Conservation (phyloP, 2,888 invertebrate species). For the Lasius fuliginosus region DNA sequence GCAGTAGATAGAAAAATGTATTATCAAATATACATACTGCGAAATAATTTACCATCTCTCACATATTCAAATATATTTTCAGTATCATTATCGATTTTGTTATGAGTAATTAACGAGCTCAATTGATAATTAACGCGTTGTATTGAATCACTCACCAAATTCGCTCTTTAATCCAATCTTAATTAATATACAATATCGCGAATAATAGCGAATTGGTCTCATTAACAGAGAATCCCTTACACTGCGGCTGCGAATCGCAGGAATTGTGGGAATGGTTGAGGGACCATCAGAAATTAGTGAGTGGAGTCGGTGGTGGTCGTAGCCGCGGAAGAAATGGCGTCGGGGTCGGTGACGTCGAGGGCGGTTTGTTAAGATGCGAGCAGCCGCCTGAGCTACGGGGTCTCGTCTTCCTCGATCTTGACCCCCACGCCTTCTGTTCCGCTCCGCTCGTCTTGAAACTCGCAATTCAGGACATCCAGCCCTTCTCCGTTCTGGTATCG, state of each 20-base stretch:
- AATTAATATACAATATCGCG: neutral
- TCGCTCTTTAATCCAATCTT: neutral
- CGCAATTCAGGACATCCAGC: slow-evolving; percentile 96
- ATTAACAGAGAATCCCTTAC: slow-evolving; percentile 93
- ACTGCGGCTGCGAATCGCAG: slow-evolving; percentile 96
- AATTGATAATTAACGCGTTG: neutral
- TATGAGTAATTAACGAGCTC: neutral
- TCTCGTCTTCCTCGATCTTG: slow-evolving; percentile 91
- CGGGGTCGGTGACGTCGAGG: slow-evolving; percentile 80
- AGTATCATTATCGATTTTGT: neutral
- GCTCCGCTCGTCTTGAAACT: slow-evolving; percentile 94
- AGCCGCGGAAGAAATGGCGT: slow-evolving; percentile 76
- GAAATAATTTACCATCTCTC: neutral
- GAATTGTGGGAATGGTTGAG: slow-evolving; percentile 97
- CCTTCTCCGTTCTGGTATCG: slow-evolving; percentile 94
- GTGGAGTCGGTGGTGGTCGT: slow-evolving; percentile 87
- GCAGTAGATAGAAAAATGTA: neutral
- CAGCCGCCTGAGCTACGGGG: slow-evolving; percentile 94
- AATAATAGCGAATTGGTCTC: slow-evolving; percentile 24
- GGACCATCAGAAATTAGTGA: slow-evolving; percentile 93
- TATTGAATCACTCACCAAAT: neutral
- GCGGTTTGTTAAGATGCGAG: slow-evolving; percentile 90
- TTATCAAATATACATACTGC: neutral
- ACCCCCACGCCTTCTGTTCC: slow-evolving; percentile 94
- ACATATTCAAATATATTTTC: neutral